A percentile compares a stretch with the other conserved stretches of the same genome.
Evolutionary conservation across 2,113 vertebrate species (phyloP).

Genomic region (Catharus fuscescens): DNA sequence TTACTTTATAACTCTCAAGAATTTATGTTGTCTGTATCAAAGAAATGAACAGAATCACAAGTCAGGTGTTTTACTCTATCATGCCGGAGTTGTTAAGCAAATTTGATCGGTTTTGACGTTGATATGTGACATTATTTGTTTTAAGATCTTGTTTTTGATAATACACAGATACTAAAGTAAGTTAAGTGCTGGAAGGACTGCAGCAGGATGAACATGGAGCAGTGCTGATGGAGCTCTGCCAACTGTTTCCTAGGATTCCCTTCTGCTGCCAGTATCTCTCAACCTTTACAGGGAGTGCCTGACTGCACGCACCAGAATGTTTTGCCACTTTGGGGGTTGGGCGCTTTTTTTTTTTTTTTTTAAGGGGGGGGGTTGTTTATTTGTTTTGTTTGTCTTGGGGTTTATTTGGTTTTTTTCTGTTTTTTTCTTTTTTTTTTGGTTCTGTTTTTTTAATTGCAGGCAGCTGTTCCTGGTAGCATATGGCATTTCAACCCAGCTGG

Average conservation of each 20-base stretch:
- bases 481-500: conserved; percentile 15
- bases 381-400: background rate
- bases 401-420: background rate
- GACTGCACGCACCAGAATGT: background rate
- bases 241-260: background rate
- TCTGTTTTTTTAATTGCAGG: background rate
- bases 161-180: background rate
- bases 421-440: background rate
- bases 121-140: background rate
- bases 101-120: rapidly evolving
- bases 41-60: background rate
- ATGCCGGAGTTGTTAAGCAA: background rate
- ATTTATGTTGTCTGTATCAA: background rate
- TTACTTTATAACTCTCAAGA: background rate
- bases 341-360: background rate
- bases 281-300: background rate
- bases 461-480: background rate
- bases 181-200: background rate
- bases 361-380: background rate
- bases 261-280: background rate
- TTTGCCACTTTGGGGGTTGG: background rate
- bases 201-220: background rate
- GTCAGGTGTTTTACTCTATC: background rate
- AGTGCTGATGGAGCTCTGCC: background rate
- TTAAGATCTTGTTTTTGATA: background rate